Base-by-base conservation (phyloP, 2,113 vertebrate species). In the Scomber scombrus region DNA sequence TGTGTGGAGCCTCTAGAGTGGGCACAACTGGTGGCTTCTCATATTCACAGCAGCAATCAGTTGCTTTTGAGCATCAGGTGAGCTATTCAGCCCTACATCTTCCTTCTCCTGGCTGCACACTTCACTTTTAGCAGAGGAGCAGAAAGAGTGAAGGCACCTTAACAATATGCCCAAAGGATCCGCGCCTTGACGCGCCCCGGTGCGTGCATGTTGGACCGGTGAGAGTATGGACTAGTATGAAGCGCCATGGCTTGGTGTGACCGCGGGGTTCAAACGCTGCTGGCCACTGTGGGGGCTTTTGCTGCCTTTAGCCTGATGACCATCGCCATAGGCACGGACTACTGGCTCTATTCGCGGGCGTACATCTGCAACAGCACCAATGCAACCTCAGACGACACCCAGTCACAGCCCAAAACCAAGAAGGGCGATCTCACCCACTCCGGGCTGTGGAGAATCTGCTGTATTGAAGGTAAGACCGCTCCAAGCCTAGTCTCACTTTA, bases 221-320 rank as follows among this genome's bases (percentile, higher is more conserved):
- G 84, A 71, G 64, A 54, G 75, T 70, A 70, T 75, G 82, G 85
- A 88, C 78, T 92, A 95, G 92, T 94, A 98, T 98, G 97, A 97
- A 93, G 96, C 96, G 96, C 94, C 93, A 95, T 95, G 95, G 94
- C 92, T 89, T 94, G 94, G 94, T 94, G 92, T 92, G 95, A 99
- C 93, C 97, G 97, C 88, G 97, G 97, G 93, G 95, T 98, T 94
- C 98, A 98, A 94, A 96, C 97, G 95, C 95, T 99, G 91, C 95
- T 99, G 94, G 97, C 97, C 93, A 98, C 97, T 62, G 96, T 95
- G 75, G 98, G 98, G 74, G 97, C 98, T 93, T 99, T 99, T 89
- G 95, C 97, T 70, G 98, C 97, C 82, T 99, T 99, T 94, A 97
- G 97, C 92, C 96, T 99, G 84, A 99, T 99, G 98, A 96, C 96